These are phyloP conservation scores for Heteromyza rotundicornis DNA, from an alignment of 2,888 invertebrate species.

Conservation along the genomic window DNA sequence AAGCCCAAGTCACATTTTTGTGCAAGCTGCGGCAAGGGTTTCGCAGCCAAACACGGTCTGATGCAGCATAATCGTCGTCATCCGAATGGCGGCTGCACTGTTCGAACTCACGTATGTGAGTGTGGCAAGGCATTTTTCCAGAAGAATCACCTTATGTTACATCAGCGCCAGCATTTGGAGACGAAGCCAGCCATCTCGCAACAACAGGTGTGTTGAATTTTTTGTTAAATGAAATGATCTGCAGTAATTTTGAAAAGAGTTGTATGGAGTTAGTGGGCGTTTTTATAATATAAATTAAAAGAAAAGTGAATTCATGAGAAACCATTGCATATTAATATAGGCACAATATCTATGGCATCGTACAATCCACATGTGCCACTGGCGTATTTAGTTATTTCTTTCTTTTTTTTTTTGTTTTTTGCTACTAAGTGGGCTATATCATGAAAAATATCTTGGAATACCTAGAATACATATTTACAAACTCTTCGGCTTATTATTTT, in stretches of 20 bases:
- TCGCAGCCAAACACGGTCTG: constrained; percentile 82
- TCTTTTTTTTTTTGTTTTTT: no score
- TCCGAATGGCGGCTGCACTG: constrained; percentile 79
- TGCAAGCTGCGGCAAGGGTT: constrained; percentile 80
- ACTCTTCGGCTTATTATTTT: no score
- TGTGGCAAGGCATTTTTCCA: constrained; percentile 87
- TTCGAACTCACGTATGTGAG: constrained; percentile 80
- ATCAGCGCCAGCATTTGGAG: constrained; percentile 76
- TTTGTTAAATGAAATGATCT: constrained; percentile 10
- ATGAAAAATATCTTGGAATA: no score
- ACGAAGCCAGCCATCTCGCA: constrained; percentile 62
- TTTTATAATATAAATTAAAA: no score
- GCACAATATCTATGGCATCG: no score
- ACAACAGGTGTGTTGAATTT: constrained; percentile 58
- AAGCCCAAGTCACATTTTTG: constrained; percentile 81
- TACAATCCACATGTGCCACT: no score
- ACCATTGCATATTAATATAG: no score
- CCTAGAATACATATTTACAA: no score
- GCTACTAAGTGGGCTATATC: no score
- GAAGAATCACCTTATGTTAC: constrained; percentile 81
- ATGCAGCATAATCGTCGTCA: constrained; percentile 81
- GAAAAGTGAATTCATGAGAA: no score
- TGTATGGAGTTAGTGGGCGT: not conserved
- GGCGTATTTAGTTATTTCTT: no score
- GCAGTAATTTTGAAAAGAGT: not conserved